Conservation (phyloP, 1,140 invertebrate genomes). For the Eupristina koningsbergeri region DNA sequence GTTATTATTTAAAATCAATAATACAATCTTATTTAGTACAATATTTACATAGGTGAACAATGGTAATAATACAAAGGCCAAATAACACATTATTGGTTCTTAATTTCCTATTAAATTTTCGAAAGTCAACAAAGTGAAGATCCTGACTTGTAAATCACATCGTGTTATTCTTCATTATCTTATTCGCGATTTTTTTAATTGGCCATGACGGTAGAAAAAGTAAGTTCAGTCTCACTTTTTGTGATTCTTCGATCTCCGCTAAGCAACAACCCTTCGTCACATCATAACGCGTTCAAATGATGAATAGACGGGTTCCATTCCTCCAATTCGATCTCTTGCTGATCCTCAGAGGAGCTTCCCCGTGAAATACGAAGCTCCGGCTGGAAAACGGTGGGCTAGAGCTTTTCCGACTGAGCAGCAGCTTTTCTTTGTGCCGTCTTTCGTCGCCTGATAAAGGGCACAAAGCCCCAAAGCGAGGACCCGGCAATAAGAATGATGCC, state of each 20-base stretch:
- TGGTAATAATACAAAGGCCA: not conserved
- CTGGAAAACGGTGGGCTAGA: constrained; percentile 16
- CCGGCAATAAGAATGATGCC: constrained; percentile 84
- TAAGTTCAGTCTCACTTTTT: not conserved
- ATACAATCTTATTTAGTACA: not conserved
- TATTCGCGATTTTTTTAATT: not conserved
- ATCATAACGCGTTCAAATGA: constrained; percentile 20
- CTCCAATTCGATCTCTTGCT: not conserved
- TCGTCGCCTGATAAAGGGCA: constrained; percentile 79
- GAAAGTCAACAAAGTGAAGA: not conserved
- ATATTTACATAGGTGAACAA: not conserved
- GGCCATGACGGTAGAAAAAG: not conserved
- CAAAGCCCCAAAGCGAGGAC: constrained; percentile 81
- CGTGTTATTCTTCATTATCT: not conserved
- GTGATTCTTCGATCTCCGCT: not conserved
- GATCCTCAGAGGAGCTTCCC: not conserved
- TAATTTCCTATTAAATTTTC: not conserved
- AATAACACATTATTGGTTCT: not conserved
- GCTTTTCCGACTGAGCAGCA: not conserved
- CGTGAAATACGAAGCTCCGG: not conserved
- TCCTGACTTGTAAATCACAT: not conserved
- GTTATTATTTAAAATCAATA: not conserved
- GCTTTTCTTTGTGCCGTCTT: constrained; percentile 50
- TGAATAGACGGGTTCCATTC: constrained; percentile 14
- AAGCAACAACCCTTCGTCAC: not conserved